Base-by-base conservation (phyloP, 2,113 vertebrate genomes). In the Anolis carolinensis region DNA sequence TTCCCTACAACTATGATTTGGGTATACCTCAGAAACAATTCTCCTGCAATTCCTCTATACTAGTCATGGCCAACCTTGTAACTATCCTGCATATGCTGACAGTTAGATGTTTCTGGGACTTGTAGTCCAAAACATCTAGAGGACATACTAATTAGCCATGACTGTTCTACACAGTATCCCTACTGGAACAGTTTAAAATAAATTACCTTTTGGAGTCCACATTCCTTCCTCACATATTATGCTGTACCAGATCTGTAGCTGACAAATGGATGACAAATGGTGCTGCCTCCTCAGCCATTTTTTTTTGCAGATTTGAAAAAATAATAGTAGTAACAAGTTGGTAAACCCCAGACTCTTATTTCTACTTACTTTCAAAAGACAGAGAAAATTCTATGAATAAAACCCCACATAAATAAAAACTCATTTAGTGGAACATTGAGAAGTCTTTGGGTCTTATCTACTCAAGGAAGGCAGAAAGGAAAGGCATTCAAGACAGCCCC, bases 351-450 rank as follows among this genome's bases (percentile, higher is more conserved):
- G 70, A 63, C 68, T 50, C 78, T 21, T 34, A 39, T 65, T 52
- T 39, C 70, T 81, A 79, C 71, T 81, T 81, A 72, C 67, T 86
- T 86, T 81, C 79, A 81, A 73, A 86, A 50, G 39, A 11, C 39
- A 75, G 85, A 84, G 70, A 74, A 74, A 75, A 36, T 30, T 18
- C 16, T 4, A 14, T 73, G 68, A 86, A 81, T 65, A 81, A 75
- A 30, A 67, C 65, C 39, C 81, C 7, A 65, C 39, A 62, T 80
- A n/a, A 63, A 80, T 59, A 27, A 32, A 50, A 34, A 44, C 7
- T 73, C 20, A 27, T 55, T 32, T 34, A 48, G 44, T 39, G 32
- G 48, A 55, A 48, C 30, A n/a, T 50, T 75, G 20, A 52, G 30
- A 27, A 55, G 14, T 84, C n/a, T 70, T 18, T 74, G 59, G 55